A percentile compares a stretch with the other conserved stretches of the same genome.
Conservation (phyloP, 2,113 vertebrate genomes). For the Cynocephalus volans region DNA sequence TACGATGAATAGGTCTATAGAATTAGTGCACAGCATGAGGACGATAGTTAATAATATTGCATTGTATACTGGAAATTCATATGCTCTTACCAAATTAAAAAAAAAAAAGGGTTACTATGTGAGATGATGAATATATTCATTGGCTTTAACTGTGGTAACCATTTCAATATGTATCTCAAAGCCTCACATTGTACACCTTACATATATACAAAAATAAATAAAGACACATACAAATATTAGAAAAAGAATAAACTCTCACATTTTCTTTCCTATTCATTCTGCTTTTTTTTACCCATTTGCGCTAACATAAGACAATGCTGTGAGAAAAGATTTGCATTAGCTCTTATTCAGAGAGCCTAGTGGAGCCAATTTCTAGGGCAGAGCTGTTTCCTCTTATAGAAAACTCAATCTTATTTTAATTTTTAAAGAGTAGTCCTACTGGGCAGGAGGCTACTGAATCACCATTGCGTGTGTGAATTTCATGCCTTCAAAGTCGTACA, state of each 20-base stretch:
- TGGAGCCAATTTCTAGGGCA: slow-evolving; percentile 53
- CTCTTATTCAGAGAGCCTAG: slow-evolving; percentile 43
- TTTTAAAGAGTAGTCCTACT: slow-evolving; percentile 78
- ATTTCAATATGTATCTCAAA: not conserved
- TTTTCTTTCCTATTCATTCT: slow-evolving; percentile 32
- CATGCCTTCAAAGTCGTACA: slow-evolving; percentile 61
- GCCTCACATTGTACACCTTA: not conserved
- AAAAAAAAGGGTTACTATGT: not conserved
- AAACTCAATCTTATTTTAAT: slow-evolving; percentile 76
- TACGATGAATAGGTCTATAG: not conserved
- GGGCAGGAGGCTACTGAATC: slow-evolving; percentile 36
- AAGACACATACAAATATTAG: not conserved
- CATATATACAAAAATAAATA: not conserved
- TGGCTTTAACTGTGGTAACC: not conserved
- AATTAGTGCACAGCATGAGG: not conserved
- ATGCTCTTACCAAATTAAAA: not conserved
- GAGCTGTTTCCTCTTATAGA: slow-evolving; percentile 49
- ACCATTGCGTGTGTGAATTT: slow-evolving; percentile 58
- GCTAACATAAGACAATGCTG: not conserved
- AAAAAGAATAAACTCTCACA: not conserved
- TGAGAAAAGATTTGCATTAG: slow-evolving; percentile 38
- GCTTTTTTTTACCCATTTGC: slow-evolving; percentile 39
- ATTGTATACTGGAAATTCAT: not conserved
- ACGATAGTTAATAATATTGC: not conserved
- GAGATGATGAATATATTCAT: not conserved